Evolutionary conservation across 2,113 vertebrate genomes (phyloP).

Genomic region (Ictidomys tridecemlineatus): DNA sequence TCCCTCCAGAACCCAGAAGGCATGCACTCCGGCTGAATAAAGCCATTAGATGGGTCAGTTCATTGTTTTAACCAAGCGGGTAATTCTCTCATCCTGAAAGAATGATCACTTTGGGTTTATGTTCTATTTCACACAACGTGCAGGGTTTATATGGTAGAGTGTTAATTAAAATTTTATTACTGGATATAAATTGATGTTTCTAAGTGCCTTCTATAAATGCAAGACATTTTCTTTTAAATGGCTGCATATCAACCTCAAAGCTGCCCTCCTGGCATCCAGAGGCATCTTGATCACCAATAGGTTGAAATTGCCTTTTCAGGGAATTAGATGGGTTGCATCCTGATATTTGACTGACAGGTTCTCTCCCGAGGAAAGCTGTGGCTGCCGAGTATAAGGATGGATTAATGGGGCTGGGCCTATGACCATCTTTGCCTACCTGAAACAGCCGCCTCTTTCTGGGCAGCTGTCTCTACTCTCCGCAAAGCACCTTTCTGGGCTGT

Average conservation of each 20-base stretch:
- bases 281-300: neutral
- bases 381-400: accelerated
- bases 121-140: slow-evolving; percentile 44
- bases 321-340: neutral
- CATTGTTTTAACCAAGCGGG: slow-evolving; percentile 3
- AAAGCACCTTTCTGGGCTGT: no score
- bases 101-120: slow-evolving; percentile 40
- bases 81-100: slow-evolving; percentile 53
- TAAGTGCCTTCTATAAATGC: slow-evolving; percentile 61
- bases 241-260: neutral
- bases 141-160: slow-evolving; percentile 35
- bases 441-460: neutral
- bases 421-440: neutral
- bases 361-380: neutral
- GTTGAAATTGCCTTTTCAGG: neutral
- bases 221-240: neutral
- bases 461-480: neutral
- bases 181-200: slow-evolving; percentile 52
- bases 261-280: neutral
- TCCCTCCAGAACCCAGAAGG: neutral
- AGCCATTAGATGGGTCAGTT: neutral
- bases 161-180: slow-evolving; percentile 78
- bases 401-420: neutral
- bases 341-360: neutral
- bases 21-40: slow-evolving; percentile 8